A percentile compares a stretch with the other conserved stretches of the same genome.
These are phyloP conservation scores for Notechis scutatus DNA, from an alignment of 2,113 vertebrate genomes.

Conservation along the genomic window DNA sequence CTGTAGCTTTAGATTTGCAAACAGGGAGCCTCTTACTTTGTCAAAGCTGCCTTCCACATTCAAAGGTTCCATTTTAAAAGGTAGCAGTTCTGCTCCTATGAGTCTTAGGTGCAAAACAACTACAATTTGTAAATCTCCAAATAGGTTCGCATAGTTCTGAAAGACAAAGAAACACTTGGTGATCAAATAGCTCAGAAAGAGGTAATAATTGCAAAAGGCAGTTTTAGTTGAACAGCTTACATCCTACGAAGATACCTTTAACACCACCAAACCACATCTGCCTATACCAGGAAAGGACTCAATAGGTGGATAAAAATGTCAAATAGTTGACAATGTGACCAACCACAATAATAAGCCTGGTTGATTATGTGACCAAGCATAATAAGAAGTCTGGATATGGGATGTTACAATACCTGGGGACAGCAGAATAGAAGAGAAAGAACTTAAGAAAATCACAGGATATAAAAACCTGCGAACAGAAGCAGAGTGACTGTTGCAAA, in stretches of 20 bases:
- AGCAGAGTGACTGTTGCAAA: not conserved
- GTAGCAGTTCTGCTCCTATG: not conserved
- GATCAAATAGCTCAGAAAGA: not conserved
- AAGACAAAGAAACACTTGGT: not conserved
- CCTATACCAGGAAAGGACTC: no score
- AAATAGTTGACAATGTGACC: no score
- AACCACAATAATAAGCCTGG: no score
- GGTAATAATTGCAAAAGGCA: not conserved
- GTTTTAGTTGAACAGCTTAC: not conserved
- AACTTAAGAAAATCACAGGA: no score
- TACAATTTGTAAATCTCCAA: not conserved
- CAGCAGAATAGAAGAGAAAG: no score
- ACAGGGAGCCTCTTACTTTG: not conserved
- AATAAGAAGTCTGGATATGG: no score
- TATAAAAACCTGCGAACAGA: not conserved
- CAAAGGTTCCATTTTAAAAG: not conserved
- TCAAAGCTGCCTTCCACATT: not conserved
- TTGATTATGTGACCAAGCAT: no score
- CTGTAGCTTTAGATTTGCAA: not conserved
- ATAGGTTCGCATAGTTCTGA: not conserved
- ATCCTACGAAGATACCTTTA: no score
- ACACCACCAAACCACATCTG: no score
- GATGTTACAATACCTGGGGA: no score
- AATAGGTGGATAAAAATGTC: no score
- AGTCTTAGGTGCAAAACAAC: not conserved